Evolutionary conservation across 23 tunicate genomes (phyloP).

Genomic region (Halocynthia roretzi): DNA sequence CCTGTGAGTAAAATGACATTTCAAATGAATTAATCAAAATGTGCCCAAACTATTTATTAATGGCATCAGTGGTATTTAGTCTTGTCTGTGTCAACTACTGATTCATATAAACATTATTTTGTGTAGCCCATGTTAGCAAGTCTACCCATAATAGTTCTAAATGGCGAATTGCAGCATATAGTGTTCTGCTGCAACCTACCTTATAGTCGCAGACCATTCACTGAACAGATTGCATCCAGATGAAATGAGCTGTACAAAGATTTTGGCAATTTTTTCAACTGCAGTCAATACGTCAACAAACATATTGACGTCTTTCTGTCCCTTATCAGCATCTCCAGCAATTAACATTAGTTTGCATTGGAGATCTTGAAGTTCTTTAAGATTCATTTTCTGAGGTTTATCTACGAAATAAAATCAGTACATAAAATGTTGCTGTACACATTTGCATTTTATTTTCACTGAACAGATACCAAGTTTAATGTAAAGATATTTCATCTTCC

Average conservation of each 20-base stretch:
- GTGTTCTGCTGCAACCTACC: background rate
- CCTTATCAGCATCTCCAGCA: slow-evolving; percentile 73
- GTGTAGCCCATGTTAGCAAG: too few species aligned
- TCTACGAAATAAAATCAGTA: too few species aligned
- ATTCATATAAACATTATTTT: too few species aligned
- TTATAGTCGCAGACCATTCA: slow-evolving; percentile 37
- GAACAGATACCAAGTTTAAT: background rate
- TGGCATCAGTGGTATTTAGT: too few species aligned
- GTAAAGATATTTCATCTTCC: too few species aligned
- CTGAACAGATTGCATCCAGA: slow-evolving; percentile 56
- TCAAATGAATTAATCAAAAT: too few species aligned
- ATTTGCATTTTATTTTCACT: background rate
- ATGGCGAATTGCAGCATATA: background rate
- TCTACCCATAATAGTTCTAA: too few species aligned
- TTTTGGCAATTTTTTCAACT: slow-evolving; percentile 44
- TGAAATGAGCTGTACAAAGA: slow-evolving; percentile 30
- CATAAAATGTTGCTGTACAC: too few species aligned
- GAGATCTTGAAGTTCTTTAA: slow-evolving; percentile 41
- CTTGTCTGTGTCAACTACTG: too few species aligned
- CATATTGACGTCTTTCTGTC: slow-evolving; percentile 43
- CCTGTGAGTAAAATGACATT: too few species aligned
- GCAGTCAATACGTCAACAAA: slow-evolving; percentile 33
- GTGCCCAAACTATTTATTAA: too few species aligned
- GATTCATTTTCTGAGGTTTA: slow-evolving; percentile 14
- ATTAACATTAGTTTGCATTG: slow-evolving; percentile 70